Evolutionary conservation across 2,888 invertebrate genomes (phyloP).

Genomic region (Agonopterix subpropinquella): DNA sequence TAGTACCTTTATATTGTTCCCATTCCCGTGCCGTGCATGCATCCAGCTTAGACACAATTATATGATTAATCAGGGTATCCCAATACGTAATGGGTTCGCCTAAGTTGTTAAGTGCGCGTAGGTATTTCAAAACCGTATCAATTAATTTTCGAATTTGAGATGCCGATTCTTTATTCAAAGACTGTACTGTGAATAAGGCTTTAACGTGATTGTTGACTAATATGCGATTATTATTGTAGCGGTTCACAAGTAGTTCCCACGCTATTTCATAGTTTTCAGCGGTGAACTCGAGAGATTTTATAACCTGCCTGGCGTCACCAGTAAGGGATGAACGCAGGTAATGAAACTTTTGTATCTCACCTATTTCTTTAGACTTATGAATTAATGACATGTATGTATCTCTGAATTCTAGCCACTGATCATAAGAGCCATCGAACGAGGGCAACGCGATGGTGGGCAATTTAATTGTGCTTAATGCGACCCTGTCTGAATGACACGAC

Average conservation of each 20-base stretch:
- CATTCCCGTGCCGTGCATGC: conserved; percentile 15
- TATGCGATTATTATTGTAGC: too few species aligned
- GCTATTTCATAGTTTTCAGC: too few species aligned
- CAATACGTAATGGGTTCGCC: conserved; percentile 16
- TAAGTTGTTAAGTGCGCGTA: too few species aligned
- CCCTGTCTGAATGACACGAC: too few species aligned
- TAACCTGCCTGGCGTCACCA: too few species aligned
- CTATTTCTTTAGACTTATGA: conserved; percentile 3
- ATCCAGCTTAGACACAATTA: conserved; percentile 20
- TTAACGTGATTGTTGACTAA: too few species aligned
- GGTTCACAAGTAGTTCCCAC: too few species aligned
- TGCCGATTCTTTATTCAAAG: conserved; percentile 9
- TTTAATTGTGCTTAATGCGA: conserved; percentile 3
- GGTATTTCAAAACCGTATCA: too few species aligned
- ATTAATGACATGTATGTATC: conserved; percentile 7
- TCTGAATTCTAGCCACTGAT: conserved; percentile 9
- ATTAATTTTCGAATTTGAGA: too few species aligned
- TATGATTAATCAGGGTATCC: conserved; percentile 17
- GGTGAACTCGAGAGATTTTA: too few species aligned
- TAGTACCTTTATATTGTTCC: conserved; percentile 13
- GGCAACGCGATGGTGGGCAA: conserved; percentile 8
- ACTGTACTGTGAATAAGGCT: conserved; percentile 7
- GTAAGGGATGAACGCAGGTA: too few species aligned
- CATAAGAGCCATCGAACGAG: conserved; percentile 9
- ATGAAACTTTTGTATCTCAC: conserved; percentile 9